phyloP scores from a whole-genome alignment of 2,113 vertebrate species.

The Triplophysa tibetana region DNA sequence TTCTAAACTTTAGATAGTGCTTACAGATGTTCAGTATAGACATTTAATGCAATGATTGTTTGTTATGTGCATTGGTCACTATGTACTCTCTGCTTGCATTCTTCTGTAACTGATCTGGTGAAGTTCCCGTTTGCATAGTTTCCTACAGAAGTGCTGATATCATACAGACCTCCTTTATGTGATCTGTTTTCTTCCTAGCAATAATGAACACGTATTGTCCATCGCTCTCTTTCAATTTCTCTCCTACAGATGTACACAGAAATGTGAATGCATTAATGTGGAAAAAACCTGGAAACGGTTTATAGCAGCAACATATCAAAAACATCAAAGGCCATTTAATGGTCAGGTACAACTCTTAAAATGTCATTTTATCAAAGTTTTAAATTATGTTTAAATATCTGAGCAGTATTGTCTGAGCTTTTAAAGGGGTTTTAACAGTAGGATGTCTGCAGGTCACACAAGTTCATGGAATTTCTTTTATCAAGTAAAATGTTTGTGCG shows the following conservation, averaged over 20 bases:
- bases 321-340: conserved; percentile 29
- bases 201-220: background rate
- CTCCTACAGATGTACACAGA: background rate
- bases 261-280: conserved; percentile 14
- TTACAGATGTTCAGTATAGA: background rate
- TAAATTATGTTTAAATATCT: conserved; percentile 16
- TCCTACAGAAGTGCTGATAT: conserved; percentile 24
- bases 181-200: conserved; percentile 35
- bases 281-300: conserved; percentile 25
- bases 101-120: background rate
- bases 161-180: conserved; percentile 27
- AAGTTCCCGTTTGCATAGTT: conserved; percentile 28
- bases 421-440: background rate
- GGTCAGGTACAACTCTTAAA: background rate
- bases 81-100: background rate
- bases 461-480: conserved; percentile 4
- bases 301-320: conserved; percentile 18
- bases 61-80: too few relatives aligned
- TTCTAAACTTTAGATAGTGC: background rate
- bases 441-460: conserved; percentile 11
- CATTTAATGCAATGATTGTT: too few relatives aligned
- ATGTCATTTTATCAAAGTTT: conserved; percentile 27
- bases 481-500: background rate
- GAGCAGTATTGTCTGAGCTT: background rate
- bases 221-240: conserved; percentile 8